A percentile compares a stretch with the other conserved stretches of the same genome.
These are phyloP conservation scores for Litoditis marina DNA, from an alignment of 2,888 invertebrate species.

Conservation along the genomic window DNA sequence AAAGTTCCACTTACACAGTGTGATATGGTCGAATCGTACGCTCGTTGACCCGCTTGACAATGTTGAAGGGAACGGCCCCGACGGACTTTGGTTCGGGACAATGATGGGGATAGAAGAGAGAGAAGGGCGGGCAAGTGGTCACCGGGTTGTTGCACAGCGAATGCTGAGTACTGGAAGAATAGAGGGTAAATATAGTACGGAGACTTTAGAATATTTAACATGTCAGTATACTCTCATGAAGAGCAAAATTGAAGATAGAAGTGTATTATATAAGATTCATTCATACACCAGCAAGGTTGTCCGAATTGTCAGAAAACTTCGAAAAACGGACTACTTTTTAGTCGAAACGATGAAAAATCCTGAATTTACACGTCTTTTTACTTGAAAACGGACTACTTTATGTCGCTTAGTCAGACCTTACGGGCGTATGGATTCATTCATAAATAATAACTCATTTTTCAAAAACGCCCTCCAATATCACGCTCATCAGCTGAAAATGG, in stretches of 20 bases:
- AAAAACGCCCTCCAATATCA: neutral
- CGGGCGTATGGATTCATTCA: too few species aligned
- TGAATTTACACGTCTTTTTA: too few species aligned
- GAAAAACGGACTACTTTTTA: too few species aligned
- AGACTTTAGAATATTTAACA: too few species aligned
- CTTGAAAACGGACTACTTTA: too few species aligned
- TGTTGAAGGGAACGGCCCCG: constrained; percentile 27
- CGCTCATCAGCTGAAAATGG: neutral
- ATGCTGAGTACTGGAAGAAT: constrained; percentile 77
- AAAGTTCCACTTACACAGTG: constrained; percentile 18
- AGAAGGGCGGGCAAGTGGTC: constrained; percentile 93
- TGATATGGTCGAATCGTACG: constrained; percentile 2
- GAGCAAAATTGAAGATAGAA: too few species aligned
- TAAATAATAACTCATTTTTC: neutral
- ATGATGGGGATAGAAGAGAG: constrained; percentile 86
- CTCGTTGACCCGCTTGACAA: constrained; percentile 62
- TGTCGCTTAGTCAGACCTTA: too few species aligned
- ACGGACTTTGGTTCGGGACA: constrained; percentile 80
- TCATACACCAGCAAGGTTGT: too few species aligned
- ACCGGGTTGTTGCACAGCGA: constrained; percentile 96
- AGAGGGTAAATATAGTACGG: neutral
- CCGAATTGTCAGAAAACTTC: too few species aligned
- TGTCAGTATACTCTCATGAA: too few species aligned
- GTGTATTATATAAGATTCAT: too few species aligned
- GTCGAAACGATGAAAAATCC: too few species aligned